These are phyloP conservation scores for Diorhabda sublineata DNA, from an alignment of 1,140 invertebrate genomes.

Conservation along the genomic window DNA sequence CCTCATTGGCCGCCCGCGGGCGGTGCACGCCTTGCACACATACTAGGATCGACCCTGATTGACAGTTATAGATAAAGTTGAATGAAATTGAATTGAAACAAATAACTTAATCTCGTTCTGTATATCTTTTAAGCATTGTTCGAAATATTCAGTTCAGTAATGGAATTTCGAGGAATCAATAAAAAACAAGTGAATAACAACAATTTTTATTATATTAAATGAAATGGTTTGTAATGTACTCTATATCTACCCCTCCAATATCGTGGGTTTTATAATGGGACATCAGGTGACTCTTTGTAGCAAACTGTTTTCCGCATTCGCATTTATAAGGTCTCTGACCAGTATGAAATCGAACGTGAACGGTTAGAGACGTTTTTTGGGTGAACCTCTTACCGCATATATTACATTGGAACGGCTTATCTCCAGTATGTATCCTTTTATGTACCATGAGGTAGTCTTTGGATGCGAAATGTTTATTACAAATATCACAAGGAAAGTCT, in stretches of 20 bases:
- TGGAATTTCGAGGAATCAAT: too few species aligned
- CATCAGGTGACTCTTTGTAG: conserved; percentile 41
- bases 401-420: conserved; percentile 74
- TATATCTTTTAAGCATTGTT: too few species aligned
- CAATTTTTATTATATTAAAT: not conserved
- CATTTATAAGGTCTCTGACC: conserved; percentile 66
- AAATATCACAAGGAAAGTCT: conserved; percentile 42
- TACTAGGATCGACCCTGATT: too few species aligned
- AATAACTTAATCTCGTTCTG: too few species aligned
- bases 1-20: too few species aligned
- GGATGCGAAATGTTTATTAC: conserved; percentile 58
- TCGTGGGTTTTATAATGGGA: conserved; percentile 40
- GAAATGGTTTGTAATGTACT: conserved; percentile 22
- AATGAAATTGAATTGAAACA: too few species aligned
- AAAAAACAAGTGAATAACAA: too few species aligned
- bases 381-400: conserved; percentile 71
- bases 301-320: conserved; percentile 51
- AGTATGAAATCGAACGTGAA: conserved; percentile 65
- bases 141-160: too few species aligned
- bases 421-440: conserved; percentile 65
- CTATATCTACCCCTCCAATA: conserved; percentile 34
- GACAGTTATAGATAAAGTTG: too few species aligned
- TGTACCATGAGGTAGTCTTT: conserved; percentile 73
- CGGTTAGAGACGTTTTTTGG: conserved; percentile 50
- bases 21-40: too few species aligned